These are phyloP conservation scores for Oligia strigilis DNA, from an alignment of 2,888 invertebrate species.

Conservation along the genomic window DNA sequence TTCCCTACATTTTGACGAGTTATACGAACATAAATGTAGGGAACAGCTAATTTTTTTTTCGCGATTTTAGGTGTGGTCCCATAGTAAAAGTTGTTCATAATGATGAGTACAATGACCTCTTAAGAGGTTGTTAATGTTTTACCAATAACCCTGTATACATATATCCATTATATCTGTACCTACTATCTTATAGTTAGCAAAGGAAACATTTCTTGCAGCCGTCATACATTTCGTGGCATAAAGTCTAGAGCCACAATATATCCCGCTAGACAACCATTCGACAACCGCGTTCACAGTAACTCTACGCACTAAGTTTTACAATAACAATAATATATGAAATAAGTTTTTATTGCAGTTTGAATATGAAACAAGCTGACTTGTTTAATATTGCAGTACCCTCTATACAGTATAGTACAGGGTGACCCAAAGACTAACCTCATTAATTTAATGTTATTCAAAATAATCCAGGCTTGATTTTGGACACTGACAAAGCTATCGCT, in stretches of 20 bases:
- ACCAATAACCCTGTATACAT: too few relatives aligned
- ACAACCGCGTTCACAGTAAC: slow-evolving; percentile 23
- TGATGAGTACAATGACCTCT: too few relatives aligned
- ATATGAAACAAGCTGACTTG: slow-evolving; percentile 23
- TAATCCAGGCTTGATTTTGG: not conserved
- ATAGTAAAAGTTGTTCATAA: too few relatives aligned
- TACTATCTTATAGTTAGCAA: not conserved
- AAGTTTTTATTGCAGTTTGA: slow-evolving; percentile 52
- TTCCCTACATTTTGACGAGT: too few relatives aligned
- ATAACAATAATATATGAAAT: slow-evolving; percentile 46
- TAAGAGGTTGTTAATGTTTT: too few relatives aligned
- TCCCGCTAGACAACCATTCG: slow-evolving; percentile 36
- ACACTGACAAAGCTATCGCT: not conserved
- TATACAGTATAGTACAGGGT: not conserved
- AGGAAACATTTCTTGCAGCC: not conserved
- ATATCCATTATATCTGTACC: too few relatives aligned
- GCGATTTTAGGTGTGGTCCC: too few relatives aligned
- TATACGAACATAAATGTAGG: too few relatives aligned
- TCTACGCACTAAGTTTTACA: slow-evolving; percentile 41
- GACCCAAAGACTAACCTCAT: not conserved
- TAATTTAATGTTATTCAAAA: not conserved
- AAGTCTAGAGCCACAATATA: slow-evolving; percentile 37
- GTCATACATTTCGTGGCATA: not conserved
- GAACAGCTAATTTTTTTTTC: too few relatives aligned
- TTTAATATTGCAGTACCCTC: slow-evolving; percentile 4